Base-by-base conservation (phyloP, 2,113 vertebrate genomes). In the Rana temporaria region DNA sequence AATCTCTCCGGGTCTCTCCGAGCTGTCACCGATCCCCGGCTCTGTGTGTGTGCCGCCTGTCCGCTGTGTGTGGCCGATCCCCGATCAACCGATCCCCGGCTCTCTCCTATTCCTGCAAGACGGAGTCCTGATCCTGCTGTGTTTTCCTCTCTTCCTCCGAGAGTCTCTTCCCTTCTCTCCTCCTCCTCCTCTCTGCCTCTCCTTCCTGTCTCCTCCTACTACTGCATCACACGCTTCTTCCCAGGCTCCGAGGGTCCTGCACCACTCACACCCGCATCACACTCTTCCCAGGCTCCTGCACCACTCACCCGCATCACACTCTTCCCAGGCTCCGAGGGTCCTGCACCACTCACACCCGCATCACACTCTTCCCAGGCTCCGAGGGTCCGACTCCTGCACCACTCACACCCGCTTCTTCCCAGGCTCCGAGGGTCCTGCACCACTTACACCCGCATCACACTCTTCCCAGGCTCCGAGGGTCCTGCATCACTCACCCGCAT, bases 141-240 rank as follows among this genome's bases (percentile, higher is more conserved):
- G 80, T 82, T 82, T 82, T 82, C 80, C 78, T 67, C 64, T 79
- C 78, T 79, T 79, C 78, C 78, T 79, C 78, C 78, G 77, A 59
- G 78, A 69, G 65, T 79, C 78, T 69, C 77, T 79, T 79, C 77
- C 64, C 78, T 57, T 79, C 20, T 56, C 26, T 64, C 64, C 78
- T 38, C 34, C 63, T 60, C 52, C 71, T 82, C 71, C 71, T 63
- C 19, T n/a, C 56, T 15, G 55, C 30, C 73, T 42, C 73, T 82
- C 80, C 80, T 75, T 76, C 80, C 80, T 68, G 55, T 59, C 78
- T 80, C 62, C 67, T 59, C 66, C 80, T n/a, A n/a, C n/a, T n/a
- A n/a, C n/a, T n/a, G 26, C 26, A n/a, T n/a, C n/a, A n/a, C n/a
- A n/a, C n/a, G n/a, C n/a, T n/a, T n/a, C n/a, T n/a, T n/a, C n/a